These are phyloP conservation scores for Gadopsis marmoratus DNA, from an alignment of 2,797 vertebrate genomes.

Conservation along the genomic window DNA sequence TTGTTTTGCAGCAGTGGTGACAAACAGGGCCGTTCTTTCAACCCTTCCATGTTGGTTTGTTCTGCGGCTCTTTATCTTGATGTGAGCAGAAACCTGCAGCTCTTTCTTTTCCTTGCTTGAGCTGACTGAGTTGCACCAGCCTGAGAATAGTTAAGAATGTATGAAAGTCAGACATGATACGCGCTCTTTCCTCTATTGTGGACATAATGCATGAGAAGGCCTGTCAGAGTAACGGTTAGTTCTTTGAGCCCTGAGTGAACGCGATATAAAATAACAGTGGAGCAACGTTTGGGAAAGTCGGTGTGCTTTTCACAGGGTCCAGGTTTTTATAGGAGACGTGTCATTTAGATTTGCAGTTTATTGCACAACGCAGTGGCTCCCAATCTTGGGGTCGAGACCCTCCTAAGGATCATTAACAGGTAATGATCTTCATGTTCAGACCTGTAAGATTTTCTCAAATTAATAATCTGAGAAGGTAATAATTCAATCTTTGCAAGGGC, in stretches of 20 bases:
- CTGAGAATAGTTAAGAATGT: conserved; percentile 4
- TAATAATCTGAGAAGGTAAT: neutral
- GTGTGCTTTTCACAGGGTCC: neutral
- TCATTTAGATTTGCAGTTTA: neutral
- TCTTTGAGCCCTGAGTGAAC: neutral
- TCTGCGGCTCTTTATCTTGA: neutral
- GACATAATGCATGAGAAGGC: neutral
- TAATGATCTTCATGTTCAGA: neutral
- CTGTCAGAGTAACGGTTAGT: neutral
- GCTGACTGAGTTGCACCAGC: neutral
- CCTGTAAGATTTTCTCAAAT: neutral
- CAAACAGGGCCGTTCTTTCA: neutral
- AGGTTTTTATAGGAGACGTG: neutral
- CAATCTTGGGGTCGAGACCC: neutral
- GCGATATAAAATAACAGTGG: too few species aligned
- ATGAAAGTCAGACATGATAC: neutral
- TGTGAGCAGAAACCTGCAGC: neutral
- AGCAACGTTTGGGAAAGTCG: neutral
- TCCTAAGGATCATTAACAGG: neutral
- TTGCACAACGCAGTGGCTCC: neutral
- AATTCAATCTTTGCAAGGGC: neutral
- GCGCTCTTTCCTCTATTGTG: neutral
- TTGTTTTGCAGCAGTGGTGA: conserved; percentile 30
- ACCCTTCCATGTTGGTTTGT: neutral
- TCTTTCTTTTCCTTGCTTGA: neutral